These are phyloP conservation scores for Drosophila formosana DNA, from an alignment of 2,888 invertebrate species.

Conservation along the genomic window DNA sequence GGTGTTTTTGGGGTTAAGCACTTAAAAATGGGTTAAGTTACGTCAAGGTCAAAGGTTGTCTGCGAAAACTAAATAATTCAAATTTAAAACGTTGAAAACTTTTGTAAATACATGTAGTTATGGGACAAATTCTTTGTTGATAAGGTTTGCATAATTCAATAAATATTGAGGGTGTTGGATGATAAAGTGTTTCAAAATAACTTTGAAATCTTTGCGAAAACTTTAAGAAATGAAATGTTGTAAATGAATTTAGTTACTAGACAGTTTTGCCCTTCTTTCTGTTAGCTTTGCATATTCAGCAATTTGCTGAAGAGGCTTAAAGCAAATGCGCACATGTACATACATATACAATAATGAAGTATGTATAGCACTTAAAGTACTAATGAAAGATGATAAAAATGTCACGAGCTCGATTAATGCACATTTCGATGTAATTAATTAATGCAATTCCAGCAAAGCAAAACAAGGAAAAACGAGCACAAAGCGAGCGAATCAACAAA, in stretches of 20 bases:
- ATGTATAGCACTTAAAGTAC: conserved; percentile 38
- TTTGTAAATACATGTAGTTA: too few relatives aligned
- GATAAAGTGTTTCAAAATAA: background rate
- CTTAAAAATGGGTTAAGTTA: background rate
- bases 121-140: too few relatives aligned
- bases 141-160: too few relatives aligned
- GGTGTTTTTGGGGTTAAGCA: background rate
- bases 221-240: too few relatives aligned
- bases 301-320: conserved; percentile 33
- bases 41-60: background rate
- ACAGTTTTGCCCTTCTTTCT: background rate
- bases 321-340: conserved; percentile 22
- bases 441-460: conserved; percentile 64
- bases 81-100: background rate
- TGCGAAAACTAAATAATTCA: background rate
- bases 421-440: conserved; percentile 71
- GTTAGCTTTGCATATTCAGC: conserved; percentile 35
- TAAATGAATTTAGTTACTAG: too few relatives aligned
- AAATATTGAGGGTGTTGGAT: too few relatives aligned
- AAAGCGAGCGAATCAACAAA: conserved; percentile 41
- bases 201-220: background rate
- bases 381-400: conserved; percentile 65
- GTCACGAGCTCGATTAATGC: conserved; percentile 75
- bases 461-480: conserved; percentile 43
- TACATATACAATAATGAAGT: background rate